Percentiles rank a stretch among this genome's conserved stretches.
These are phyloP conservation scores for Apis mellifera DNA, from an alignment of 1,140 invertebrate genomes.

Conservation along the genomic window Amel_HAv3.1 CM009935.2:12650501-12651000, in stretches of 20 bases:
- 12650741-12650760: background rate
- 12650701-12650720: background rate
- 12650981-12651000: background rate
- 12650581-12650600: background rate
- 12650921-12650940: background rate
- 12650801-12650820: slow-evolving; percentile 2
- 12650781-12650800: background rate
- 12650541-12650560: background rate
- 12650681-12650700: slow-evolving; percentile 9
- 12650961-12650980: background rate
- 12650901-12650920: background rate
- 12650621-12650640: background rate
- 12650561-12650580: background rate
- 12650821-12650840: slow-evolving; percentile 18
- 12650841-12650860: slow-evolving; percentile 4
- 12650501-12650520: background rate
- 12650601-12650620: background rate
- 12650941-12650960: background rate
- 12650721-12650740: background rate
- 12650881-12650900: background rate
- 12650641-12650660: background rate
- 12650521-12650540: background rate
- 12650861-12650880: background rate
- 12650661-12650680: slow-evolving; percentile 36
- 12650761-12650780: slow-evolving; percentile 11